Evolutionary conservation across 2,888 invertebrate genomes (phyloP).

Genomic region (Pteria penguin): DNA sequence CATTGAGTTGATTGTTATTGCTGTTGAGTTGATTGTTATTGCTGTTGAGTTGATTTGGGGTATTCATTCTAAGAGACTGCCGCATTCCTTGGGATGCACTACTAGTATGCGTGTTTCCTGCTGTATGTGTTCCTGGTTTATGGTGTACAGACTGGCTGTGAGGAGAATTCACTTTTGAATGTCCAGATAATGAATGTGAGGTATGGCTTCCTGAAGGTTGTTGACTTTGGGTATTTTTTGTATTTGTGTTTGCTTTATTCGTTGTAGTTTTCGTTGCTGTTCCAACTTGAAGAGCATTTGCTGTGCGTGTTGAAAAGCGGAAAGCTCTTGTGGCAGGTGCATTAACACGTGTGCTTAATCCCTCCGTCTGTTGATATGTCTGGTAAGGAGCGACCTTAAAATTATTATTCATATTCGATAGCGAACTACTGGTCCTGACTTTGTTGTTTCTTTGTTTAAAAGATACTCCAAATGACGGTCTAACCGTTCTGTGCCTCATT

Average conservation of each 20-base stretch:
- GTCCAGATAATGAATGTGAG: too few species aligned
- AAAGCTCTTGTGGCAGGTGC: not conserved
- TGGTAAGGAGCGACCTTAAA: not conserved
- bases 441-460: not conserved
- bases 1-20: not conserved
- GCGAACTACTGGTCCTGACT: not conserved
- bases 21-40: not conserved
- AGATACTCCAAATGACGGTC: too few species aligned
- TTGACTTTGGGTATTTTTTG: not conserved
- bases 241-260: not conserved
- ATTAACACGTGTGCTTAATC: not conserved
- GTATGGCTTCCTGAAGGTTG: not conserved
- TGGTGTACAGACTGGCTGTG: not conserved
- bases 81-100: not conserved
- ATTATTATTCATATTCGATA: not conserved
- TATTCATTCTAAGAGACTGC: not conserved
- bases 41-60: not conserved
- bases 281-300: not conserved
- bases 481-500: not conserved
- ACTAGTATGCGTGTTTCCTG: not conserved
- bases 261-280: not conserved
- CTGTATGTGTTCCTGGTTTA: not conserved
- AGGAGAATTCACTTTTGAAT: not conserved
- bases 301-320: not conserved
- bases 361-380: not conserved